Conservation (phyloP, 2,113 vertebrate genomes). For the Alces alces region DNA sequence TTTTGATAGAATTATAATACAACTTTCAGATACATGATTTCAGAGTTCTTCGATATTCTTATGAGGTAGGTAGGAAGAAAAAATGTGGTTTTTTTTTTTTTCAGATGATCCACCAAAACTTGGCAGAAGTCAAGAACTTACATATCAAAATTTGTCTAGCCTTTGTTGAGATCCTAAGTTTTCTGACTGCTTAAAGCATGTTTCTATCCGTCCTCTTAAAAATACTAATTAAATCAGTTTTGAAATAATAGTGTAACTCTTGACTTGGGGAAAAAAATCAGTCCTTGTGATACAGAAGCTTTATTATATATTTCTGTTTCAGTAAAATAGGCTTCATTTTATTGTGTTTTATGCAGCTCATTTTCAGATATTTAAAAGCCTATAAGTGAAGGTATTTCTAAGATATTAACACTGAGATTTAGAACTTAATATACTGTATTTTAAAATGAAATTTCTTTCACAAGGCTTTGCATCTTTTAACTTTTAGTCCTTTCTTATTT, state of each 20-base stretch:
- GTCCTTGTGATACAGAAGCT: neutral
- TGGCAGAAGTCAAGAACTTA: constrained; percentile 31
- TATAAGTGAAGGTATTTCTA: neutral
- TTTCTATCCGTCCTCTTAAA: neutral
- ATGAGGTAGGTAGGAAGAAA: constrained; percentile 54
- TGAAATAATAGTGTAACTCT: neutral
- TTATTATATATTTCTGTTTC: neutral
- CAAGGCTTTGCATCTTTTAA: constrained; percentile 25
- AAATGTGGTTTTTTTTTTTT: neutral
- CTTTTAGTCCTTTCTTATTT: constrained; percentile 20
- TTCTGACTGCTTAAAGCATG: constrained; percentile 4
- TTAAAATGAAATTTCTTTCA: neutral
- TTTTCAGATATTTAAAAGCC: constrained; percentile 10
- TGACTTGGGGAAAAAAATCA: neutral
- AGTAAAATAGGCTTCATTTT: constrained; percentile 16
- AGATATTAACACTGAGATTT: constrained; percentile 16
- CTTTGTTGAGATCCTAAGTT: neutral
- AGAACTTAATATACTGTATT: neutral
- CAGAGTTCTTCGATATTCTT: constrained; percentile 50
- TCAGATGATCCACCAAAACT: neutral
- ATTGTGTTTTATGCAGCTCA: neutral
- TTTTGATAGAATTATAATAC: constrained; percentile 52
- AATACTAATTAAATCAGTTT: neutral
- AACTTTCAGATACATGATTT: constrained; percentile 51
- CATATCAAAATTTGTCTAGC: neutral